phyloP scores from a whole-genome alignment of 2,888 invertebrate genomes.

The Nomada lathburiana region DNA sequence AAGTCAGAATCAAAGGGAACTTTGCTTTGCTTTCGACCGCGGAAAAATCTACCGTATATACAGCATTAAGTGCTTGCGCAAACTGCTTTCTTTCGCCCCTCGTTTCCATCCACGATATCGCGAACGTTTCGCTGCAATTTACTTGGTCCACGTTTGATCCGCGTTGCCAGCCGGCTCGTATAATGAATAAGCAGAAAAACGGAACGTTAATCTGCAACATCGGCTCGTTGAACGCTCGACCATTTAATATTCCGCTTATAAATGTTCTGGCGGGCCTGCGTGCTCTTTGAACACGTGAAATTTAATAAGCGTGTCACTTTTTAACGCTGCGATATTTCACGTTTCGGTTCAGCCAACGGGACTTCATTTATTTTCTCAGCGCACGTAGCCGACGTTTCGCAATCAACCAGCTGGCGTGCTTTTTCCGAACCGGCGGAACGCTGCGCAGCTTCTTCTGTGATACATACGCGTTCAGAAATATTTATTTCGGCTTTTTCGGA shows the following conservation, averaged over 20 bases:
- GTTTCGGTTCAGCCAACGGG: slow-evolving; percentile 2
- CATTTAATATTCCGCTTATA: not conserved
- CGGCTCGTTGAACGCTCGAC: not conserved
- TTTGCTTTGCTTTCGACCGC: too few relatives aligned
- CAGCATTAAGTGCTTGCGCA: too few relatives aligned
- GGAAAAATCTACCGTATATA: too few relatives aligned
- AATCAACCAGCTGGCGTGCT: not conserved
- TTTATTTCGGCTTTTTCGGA: too few relatives aligned
- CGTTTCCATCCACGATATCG: not conserved
- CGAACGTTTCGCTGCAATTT: slow-evolving; percentile 1
- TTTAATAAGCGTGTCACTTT: slow-evolving; percentile 16
- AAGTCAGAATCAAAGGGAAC: too few relatives aligned
- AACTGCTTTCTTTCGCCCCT: not conserved
- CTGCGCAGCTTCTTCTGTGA: too few relatives aligned
- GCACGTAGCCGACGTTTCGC: not conserved
- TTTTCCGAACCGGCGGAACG: not conserved
- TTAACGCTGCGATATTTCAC: slow-evolving; percentile 13
- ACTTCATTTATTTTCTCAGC: slow-evolving; percentile 1
- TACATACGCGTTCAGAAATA: too few relatives aligned
- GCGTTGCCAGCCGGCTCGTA: too few relatives aligned
- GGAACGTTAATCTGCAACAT: slow-evolving; percentile 1
- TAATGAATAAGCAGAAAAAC: slow-evolving; percentile 4
- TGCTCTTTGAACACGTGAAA: not conserved
- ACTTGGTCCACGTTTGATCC: not conserved
- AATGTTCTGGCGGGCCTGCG: not conserved